These are phyloP conservation scores for Antheraea mylitta DNA, from an alignment of 1,140 invertebrate genomes.

Conservation along the genomic window DNA sequence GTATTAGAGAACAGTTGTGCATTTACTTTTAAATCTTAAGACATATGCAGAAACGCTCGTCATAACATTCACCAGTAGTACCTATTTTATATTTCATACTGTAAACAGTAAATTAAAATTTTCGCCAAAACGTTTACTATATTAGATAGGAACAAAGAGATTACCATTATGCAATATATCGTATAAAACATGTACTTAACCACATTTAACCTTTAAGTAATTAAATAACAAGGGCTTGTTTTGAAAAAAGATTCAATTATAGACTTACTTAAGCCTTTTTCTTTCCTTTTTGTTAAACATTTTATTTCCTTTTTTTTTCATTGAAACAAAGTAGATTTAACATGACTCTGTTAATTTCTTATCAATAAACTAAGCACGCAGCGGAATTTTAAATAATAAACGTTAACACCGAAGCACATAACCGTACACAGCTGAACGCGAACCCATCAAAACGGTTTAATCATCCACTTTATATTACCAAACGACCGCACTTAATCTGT, in stretches of 20 bases:
- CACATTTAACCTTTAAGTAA: neutral
- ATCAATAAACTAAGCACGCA: conserved; percentile 25
- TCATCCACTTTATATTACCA: conserved; percentile 59
- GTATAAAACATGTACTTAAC: neutral
- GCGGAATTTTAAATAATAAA: conserved; percentile 23
- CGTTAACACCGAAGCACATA: conserved; percentile 13
- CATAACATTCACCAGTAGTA: too few species aligned
- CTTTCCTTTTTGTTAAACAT: neutral
- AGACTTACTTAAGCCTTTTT: neutral
- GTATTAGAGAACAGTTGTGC: too few species aligned
- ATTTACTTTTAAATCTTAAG: too few species aligned
- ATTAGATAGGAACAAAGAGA: too few species aligned
- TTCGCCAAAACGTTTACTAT: too few species aligned
- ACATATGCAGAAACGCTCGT: too few species aligned
- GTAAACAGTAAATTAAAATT: too few species aligned
- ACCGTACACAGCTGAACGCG: conserved; percentile 18
- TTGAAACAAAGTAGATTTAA: neutral
- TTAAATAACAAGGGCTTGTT: neutral
- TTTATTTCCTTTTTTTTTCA: neutral
- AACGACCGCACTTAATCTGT: conserved; percentile 63
- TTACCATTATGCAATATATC: too few species aligned
- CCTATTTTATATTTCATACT: too few species aligned
- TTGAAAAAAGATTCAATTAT: neutral
- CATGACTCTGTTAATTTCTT: conserved; percentile 6
- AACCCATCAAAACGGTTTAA: conserved; percentile 53